Evolutionary conservation across 1,140 invertebrate species (phyloP), one percentile per base, ranked within the genome.

Genomic region (Heliconius hermathena): DNA sequence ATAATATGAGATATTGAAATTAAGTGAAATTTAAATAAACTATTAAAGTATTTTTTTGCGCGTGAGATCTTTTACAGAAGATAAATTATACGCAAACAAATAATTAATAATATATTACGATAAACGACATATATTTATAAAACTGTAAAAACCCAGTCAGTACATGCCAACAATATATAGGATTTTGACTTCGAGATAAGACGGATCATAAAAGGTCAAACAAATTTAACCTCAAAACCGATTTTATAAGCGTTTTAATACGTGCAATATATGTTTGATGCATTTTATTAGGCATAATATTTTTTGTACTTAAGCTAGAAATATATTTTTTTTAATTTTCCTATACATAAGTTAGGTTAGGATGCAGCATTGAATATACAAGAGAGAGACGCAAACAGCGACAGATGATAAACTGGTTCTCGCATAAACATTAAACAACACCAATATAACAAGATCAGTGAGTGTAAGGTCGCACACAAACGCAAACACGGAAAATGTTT

Each of bases 401-500:
- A 13, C 22, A 66, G 22, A 66, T 22, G 54, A 60, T 60, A 66
- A 57, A 66, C 60, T 29, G 22, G 60, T 66, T 66, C 60, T 66
- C 60, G 60, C 11, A 16, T 16, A 29, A 66, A 66, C 60, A 29
- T 11, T 29, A 29, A 66, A 66, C 60, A 26, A n/a, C 54, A 57
- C 57, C 26, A 66, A 22, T 66, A 66, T 66, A 29, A 66, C 57
- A n/a, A 66, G 60, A 66, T 26, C 71, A 72, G 71, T 72, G 36
- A 72, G 20, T 72, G 20, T 41, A 72, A 72, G 3, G 36, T 72
- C 71, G 71, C 71, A 72, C 71, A 38, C 71, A 72, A 72, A 18
- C 36, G 36, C 29, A 72, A 38, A 72, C 70, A 75, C 78, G 66
- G 83, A 78, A 72, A 83, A 82, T 82, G 83, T 83, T 77, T 81